Evolutionary conservation across 1,140 invertebrate species (phyloP).

Genomic region (Drosophila bocqueti): DNA sequence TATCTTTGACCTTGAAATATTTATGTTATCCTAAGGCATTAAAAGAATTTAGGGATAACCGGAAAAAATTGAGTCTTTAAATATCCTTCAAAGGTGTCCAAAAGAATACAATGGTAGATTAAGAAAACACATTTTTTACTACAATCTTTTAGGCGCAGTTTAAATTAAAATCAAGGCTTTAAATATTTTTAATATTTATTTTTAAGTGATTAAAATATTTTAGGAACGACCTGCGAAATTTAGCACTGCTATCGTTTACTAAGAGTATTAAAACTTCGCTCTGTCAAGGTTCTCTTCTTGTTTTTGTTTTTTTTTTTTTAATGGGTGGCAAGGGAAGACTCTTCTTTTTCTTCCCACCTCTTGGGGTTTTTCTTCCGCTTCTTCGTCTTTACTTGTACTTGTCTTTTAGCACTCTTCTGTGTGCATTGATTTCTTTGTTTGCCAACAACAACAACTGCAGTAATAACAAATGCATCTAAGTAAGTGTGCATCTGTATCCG

Average conservation of each 20-base stretch:
- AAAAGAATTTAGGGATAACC: neutral
- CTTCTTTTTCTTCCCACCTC: slow-evolving; percentile 13
- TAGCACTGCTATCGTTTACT: too few species aligned
- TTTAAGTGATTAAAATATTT: neutral
- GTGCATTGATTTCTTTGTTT: slow-evolving; percentile 73
- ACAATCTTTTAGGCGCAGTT: too few species aligned
- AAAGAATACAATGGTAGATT: neutral
- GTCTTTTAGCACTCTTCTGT: slow-evolving; percentile 61
- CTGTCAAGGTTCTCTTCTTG: neutral
- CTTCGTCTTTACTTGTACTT: slow-evolving; percentile 53
- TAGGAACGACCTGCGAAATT: neutral
- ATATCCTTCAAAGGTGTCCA: rapidly evolving
- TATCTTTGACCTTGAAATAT: neutral
- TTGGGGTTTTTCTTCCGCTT: slow-evolving; percentile 30
- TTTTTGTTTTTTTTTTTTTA: slow-evolving; percentile 8
- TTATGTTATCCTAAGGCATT: rapidly evolving
- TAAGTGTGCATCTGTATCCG: slow-evolving; percentile 24
- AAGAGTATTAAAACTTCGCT: neutral
- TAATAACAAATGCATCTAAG: slow-evolving; percentile 44
- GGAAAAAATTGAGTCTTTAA: neutral
- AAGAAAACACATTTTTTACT: too few species aligned
- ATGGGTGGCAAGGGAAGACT: slow-evolving; percentile 1
- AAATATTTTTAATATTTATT: too few species aligned
- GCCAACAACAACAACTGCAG: slow-evolving; percentile 45
- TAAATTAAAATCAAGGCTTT: too few species aligned